Evolutionary conservation across 2,888 invertebrate species (phyloP).

Genomic region (Lasioglossum oenotherae): DNA sequence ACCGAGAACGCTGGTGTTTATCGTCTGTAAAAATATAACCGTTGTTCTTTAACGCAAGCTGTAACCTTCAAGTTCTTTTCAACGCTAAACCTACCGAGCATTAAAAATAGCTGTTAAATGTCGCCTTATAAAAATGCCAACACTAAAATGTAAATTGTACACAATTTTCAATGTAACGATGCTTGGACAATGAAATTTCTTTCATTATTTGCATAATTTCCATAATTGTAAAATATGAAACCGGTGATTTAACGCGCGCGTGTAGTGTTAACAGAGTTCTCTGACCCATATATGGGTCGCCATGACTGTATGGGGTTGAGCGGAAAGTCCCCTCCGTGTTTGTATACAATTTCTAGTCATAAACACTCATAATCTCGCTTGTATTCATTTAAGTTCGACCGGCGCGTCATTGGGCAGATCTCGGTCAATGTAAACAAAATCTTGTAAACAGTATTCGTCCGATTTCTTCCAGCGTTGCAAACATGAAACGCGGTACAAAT

Average conservation of each 20-base stretch:
- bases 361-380: background rate
- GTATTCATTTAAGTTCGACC: too few relatives aligned
- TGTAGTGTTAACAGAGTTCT: background rate
- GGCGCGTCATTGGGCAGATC: too few relatives aligned
- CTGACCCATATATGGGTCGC: background rate
- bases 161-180: too few relatives aligned
- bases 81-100: background rate
- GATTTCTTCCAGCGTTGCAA: too few relatives aligned
- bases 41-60: background rate
- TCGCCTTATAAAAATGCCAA: background rate
- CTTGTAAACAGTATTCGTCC: background rate
- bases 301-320: too few relatives aligned
- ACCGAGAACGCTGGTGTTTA: background rate
- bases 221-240: too few relatives aligned
- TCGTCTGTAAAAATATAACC: background rate
- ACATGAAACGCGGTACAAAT: too few relatives aligned
- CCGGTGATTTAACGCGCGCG: background rate
- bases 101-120: background rate
- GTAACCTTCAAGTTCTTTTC: background rate
- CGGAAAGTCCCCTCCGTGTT: too few relatives aligned
- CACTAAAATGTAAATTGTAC: background rate
- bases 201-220: too few relatives aligned
- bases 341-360: background rate
- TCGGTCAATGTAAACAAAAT: background rate
- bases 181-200: too few relatives aligned